Base-by-base conservation (phyloP, 1,140 invertebrate species). In the Polyergus mexicanus region DNA sequence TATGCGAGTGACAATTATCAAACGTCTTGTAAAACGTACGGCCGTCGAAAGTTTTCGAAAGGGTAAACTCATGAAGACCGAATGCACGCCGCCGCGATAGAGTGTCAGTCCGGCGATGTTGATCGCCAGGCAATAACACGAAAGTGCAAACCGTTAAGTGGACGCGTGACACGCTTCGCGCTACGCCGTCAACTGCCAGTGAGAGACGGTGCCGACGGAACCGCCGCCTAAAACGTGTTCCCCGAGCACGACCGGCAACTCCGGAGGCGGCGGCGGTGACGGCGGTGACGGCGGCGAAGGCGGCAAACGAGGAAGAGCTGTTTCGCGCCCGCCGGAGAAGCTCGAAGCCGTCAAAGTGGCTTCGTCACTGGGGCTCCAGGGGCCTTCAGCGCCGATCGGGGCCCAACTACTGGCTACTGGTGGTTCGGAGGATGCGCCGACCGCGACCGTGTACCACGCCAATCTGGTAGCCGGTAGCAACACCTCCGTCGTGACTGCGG, bases 291-390 rank as follows among this genome's bases (percentile, higher is more conserved):
- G 78, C 69, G 69, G 62, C 44, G 74, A 25, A 47, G 68, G 66
- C 74, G 85, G 71, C 69, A 86, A 85, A 76, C 86, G 89, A 86
- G 80, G 91, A 85, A 78, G 91, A 90, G 89, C 88, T 81, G 92
- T 94, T 94, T 94, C 93, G 93, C 92, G 91, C 84, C 91, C 93
- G 93, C 87, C 92, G 92, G 90, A 91, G 93, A 93, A 93, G 88
- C 88, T 93, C 91, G 94, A 95, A 94, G 92, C 94, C 94, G 94
- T 93, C 95, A 95, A 95, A 95, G 95, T 95, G 95, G 95, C 95
- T 95, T 95, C 94, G 94, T 95, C 95, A 94, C 94, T 95, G 91
- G 94, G 94, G 91, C 94, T 95, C 92, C 95, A 95, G 94, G 94
- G 94, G 94, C 93, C 94, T 89, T 93, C 94, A 92, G 94, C 94